Evolutionary conservation across 2,113 vertebrate genomes (phyloP), one percentile per base, ranked within the genome.

Genomic region (Sterrhoptilus dennistouni): DNA sequence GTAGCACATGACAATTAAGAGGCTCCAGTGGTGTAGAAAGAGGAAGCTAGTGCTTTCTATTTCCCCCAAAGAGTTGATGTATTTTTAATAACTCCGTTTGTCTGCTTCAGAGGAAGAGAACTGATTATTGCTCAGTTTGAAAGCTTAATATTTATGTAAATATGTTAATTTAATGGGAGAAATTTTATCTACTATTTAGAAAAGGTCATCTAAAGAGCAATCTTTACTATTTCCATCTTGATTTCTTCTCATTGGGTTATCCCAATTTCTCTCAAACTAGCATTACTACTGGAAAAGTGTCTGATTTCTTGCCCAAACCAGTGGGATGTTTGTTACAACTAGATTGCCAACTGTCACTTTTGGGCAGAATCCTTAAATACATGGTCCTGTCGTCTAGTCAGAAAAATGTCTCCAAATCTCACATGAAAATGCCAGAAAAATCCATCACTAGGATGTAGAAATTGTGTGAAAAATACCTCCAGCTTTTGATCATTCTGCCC

Each of bases 391-490:
- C 68, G 92, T 95, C 85, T 96, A 96, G 88, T 96, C 88, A 95
- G 95, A 94, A 94, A 96, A 92, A 95, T 93, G 93, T 88, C 93
- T 96, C 79, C 88, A 96, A 95, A 77, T 96, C 91, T 96, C 94
- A 88, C 82, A 94, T 86, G 85, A 96, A 96, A 94, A 96, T 96
- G 93, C 95, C 95, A 97, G 95, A 96, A 96, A 96, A 97, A 97
- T 96, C 94, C 89, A 96, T 96, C 96, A 96, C 75, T 83, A 81
- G 47, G 72, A 94, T 92, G 70, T 88, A 87, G 82, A 95, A 94
- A 96, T 42, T 74, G 95, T 96, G 95, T 93, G 96, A 97, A 97
- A 97, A 97, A 96, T 96, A 96, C 87, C 90, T 96, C 92, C 93
- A 95, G 95, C 92, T 96, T 97, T 93, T 95, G 93, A 96, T 96